Evolutionary conservation across 2,888 invertebrate species (phyloP), one percentile per base, ranked within the genome.

Genomic region (Tinea semifulvella): DNA sequence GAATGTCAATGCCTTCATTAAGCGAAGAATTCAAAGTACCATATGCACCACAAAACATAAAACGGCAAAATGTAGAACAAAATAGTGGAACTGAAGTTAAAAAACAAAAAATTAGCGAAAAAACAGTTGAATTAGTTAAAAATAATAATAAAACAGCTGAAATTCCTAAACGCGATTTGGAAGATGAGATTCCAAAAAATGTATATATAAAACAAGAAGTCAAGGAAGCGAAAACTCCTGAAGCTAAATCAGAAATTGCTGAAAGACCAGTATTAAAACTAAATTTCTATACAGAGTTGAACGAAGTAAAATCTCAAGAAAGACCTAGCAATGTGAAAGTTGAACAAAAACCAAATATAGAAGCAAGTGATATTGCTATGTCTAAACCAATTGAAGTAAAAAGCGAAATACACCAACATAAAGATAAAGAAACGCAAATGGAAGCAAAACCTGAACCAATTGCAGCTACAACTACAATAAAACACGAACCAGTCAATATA

Each of bases 11-110:
- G 36, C 36, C 36, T 2, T 17, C 17, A 2, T 10, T 73, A 27
- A 61, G 59, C 39, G 71, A 71, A 22, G 70, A 69, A 51, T 58
- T 42, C 39, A 46, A 47, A 47, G 50, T 47, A 38, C 43, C 22
- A 14, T 22, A 28, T 46, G 48, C 46, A 26, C 44, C 39, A 20
- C n/a, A 6, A 17, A 5, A 5, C 10, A 14, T 36, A 2, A 36
- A 36, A 18, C 16, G 36, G 10, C 36, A n/a, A 16, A 14, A 27
- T 7, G 20, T 5, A 16, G 14, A 26, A 16, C 11, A 27, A 18
- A n/a, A 20, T 2, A 13, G 54, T 53, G 43, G 52, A 53, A 43
- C 55, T 47, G 40, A 53, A 51, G 39, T 22, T 53, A 50, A 43
- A 53, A 42, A 36, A 52, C 43, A 26, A 50, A 49, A 47, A 51